A percentile compares a stretch with the other conserved stretches of the same genome.
phyloP scores from a whole-genome alignment of 2,113 vertebrate genomes.

The Himantopus leucocephalus region DNA sequence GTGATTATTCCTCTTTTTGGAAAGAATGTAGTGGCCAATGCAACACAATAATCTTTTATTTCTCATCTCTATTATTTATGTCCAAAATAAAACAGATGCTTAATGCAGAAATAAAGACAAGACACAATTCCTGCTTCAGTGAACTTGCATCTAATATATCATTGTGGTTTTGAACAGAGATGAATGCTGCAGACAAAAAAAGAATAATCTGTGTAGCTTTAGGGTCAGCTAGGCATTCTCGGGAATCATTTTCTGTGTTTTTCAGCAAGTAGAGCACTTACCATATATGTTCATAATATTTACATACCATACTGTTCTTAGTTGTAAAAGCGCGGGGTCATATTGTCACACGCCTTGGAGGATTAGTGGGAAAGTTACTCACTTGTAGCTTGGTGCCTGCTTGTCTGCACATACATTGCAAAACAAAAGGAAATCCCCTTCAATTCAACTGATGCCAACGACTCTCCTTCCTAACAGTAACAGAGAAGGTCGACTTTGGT shows the following conservation, averaged over 20 bases:
- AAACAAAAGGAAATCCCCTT: slow-evolving; percentile 64
- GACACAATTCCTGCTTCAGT: neutral
- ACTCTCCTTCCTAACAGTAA: neutral
- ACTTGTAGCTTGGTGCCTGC: slow-evolving; percentile 66
- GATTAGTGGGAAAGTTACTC: slow-evolving; percentile 65
- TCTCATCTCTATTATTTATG: neutral
- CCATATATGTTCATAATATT: slow-evolving; percentile 68
- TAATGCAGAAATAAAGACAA: slow-evolving; percentile 25
- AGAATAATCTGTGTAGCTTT: neutral
- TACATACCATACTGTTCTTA: slow-evolving; percentile 56
- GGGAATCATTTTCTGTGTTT: neutral
- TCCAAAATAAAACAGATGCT: neutral
- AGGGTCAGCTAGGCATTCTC: slow-evolving; percentile 32
- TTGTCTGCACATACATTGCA: slow-evolving; percentile 62
- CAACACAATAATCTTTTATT: neutral
- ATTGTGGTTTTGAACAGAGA: neutral
- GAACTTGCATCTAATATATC: neutral
- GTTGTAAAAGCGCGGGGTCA: slow-evolving; percentile 56
- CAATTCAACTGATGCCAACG: slow-evolving; percentile 47
- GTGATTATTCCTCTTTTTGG: neutral
- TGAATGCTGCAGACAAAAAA: neutral
- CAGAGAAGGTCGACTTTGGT: neutral
- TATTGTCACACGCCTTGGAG: slow-evolving; percentile 60
- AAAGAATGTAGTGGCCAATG: neutral
- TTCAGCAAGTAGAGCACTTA: slow-evolving; percentile 51